phyloP scores from a whole-genome alignment of 37 sponge, comb jelly and placozoan species.

The Beroe forskalii region DNA sequence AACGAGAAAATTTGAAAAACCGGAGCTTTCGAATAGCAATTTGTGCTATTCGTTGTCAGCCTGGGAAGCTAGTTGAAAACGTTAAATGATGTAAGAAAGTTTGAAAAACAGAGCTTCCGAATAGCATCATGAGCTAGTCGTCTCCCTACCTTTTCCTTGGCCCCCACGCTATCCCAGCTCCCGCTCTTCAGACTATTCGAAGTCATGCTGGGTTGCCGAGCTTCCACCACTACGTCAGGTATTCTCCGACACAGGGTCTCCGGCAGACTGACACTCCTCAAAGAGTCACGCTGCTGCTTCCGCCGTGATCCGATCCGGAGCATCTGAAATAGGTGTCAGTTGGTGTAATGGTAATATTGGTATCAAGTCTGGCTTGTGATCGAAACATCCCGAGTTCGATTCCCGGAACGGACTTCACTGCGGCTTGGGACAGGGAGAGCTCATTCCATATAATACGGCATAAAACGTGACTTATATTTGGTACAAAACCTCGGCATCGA shows the following conservation, averaged over 20 bases:
- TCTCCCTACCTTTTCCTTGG: slow-evolving; percentile 36
- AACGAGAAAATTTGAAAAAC: no score
- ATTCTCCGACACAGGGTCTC: slow-evolving; percentile 8
- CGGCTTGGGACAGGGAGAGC: neutral
- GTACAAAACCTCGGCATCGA: slow-evolving; percentile 58
- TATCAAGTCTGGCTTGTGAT: no score
- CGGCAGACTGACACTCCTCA: slow-evolving; percentile 8
- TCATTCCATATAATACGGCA: neutral
- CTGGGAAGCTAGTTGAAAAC: no score
- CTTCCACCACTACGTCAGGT: neutral
- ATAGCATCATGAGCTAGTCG: no score
- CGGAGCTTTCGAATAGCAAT: no score
- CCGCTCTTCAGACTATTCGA: neutral
- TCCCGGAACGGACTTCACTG: no score
- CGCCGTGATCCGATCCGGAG: neutral
- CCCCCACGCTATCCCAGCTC: slow-evolving; percentile 42
- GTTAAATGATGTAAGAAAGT: no score
- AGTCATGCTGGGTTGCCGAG: neutral
- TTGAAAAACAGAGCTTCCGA: no score
- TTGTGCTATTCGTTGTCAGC: no score
- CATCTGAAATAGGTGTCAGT: neutral
- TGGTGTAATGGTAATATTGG: no score
- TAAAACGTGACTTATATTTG: no score
- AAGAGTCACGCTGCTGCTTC: neutral
- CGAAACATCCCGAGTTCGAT: no score